phyloP scores from a whole-genome alignment of 1,140 invertebrate genomes.

The Pissodes strobi region DNA sequence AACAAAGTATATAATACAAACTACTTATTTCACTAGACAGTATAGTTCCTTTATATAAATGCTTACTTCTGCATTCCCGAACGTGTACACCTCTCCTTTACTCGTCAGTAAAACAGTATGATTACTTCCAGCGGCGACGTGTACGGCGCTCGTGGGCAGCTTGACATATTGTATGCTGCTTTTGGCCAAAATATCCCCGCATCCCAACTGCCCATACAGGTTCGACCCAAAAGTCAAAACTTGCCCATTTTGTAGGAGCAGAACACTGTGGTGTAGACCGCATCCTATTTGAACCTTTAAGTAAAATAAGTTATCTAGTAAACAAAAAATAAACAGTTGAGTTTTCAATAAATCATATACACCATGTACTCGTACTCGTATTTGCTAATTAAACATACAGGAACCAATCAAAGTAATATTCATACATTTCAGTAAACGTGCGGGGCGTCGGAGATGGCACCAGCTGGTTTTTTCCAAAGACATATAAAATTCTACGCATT shows the following conservation, averaged over 20 bases:
- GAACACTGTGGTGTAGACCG: constrained; percentile 85
- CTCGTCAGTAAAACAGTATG: constrained; percentile 90
- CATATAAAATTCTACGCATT: no score
- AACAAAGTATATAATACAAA: not conserved
- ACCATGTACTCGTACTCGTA: no score
- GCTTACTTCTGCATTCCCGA: constrained; percentile 84
- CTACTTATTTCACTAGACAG: not conserved
- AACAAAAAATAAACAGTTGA: no score
- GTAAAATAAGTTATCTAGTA: no score
- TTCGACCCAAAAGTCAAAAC: constrained; percentile 94
- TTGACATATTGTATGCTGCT: constrained; percentile 77
- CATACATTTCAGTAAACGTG: no score
- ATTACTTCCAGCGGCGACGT: constrained; percentile 92
- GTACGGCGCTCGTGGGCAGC: constrained; percentile 68
- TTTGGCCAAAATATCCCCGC: constrained; percentile 79
- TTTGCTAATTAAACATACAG: no score
- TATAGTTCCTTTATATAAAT: constrained; percentile 69
- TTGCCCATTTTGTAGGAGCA: constrained; percentile 61
- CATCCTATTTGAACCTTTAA: constrained; percentile 73
- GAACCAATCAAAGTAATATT: no score
- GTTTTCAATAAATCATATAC: no score
- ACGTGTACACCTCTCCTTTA: constrained; percentile 91
- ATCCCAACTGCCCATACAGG: constrained; percentile 90
- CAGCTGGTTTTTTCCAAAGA: no score
- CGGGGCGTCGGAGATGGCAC: no score